Evolutionary conservation across 2,797 vertebrate genomes (phyloP).

Genomic region (Etheostoma perlongum): DNA sequence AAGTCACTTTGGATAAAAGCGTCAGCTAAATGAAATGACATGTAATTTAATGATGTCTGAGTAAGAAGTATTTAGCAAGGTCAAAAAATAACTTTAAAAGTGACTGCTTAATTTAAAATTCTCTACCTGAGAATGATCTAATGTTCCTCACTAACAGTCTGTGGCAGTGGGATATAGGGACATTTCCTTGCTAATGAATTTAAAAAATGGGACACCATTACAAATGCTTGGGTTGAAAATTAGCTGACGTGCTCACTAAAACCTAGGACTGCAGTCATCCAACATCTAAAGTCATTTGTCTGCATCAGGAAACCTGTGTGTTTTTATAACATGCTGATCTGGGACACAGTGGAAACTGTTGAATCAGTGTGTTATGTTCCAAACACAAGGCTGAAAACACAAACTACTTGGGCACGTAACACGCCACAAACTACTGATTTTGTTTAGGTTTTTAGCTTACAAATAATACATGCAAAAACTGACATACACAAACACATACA

Average conservation of each 20-base stretch:
- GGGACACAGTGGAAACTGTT: neutral
- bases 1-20: too few species aligned
- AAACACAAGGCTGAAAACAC: too few species aligned
- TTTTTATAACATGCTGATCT: neutral
- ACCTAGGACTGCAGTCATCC: neutral
- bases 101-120: constrained; percentile 8
- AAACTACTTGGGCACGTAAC: too few species aligned
- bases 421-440: neutral
- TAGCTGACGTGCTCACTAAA: neutral
- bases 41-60: neutral
- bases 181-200: constrained; percentile 33
- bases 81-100: neutral
- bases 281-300: constrained; percentile 14
- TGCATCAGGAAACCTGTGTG: constrained; percentile 9
- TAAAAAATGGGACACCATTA: constrained; percentile 28
- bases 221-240: constrained; percentile 5
- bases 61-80: neutral
- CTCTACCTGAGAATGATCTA: neutral
- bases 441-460: neutral
- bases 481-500: too few species aligned
- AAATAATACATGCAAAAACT: too few species aligned
- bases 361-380: neutral
- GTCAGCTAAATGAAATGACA: too few species aligned
- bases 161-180: constrained; percentile 28
- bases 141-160: constrained; percentile 23